These are phyloP conservation scores for Protobothrops mucrosquamatus DNA, from an alignment of 2,113 vertebrate genomes.

Conservation along the genomic window DNA sequence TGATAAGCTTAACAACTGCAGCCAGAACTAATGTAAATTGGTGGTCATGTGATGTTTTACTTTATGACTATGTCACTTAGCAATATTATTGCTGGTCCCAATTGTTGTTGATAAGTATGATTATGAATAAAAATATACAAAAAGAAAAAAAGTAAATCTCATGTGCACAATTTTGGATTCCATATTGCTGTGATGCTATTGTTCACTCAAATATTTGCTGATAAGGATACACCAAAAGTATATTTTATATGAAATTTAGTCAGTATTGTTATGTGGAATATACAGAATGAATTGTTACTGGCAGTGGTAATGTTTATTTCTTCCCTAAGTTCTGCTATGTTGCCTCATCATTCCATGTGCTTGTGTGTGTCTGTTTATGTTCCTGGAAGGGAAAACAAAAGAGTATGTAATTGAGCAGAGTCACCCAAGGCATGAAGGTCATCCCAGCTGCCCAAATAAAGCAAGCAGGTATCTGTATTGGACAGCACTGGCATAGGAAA, in stretches of 20 bases:
- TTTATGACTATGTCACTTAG: not conserved
- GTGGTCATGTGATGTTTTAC: not conserved
- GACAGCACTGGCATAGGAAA: not conserved
- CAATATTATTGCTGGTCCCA: not conserved
- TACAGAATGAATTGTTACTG: conserved; percentile 36
- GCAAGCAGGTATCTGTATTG: not conserved
- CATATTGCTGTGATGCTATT: conserved; percentile 37
- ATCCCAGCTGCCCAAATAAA: not conserved
- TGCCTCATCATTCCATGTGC: not conserved
- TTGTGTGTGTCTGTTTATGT: not conserved
- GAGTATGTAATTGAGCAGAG: not conserved
- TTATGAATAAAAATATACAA: not conserved
- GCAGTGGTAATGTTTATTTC: conserved; percentile 39
- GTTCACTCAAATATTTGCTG: conserved; percentile 42
- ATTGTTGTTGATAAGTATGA: not conserved
- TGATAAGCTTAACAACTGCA: not conserved
- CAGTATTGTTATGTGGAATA: conserved; percentile 47
- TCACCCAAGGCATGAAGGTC: not conserved
- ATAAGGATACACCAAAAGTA: conserved; percentile 53
- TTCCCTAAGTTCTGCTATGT: not conserved
- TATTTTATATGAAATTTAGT: conserved; percentile 54
- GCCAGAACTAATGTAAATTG: not conserved
- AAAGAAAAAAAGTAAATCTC: conserved; percentile 28
- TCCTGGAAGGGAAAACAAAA: not conserved
- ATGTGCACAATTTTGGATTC: conserved; percentile 42